Conservation (phyloP, 2,113 vertebrate species). For the Oreocharis arfaki region DNA sequence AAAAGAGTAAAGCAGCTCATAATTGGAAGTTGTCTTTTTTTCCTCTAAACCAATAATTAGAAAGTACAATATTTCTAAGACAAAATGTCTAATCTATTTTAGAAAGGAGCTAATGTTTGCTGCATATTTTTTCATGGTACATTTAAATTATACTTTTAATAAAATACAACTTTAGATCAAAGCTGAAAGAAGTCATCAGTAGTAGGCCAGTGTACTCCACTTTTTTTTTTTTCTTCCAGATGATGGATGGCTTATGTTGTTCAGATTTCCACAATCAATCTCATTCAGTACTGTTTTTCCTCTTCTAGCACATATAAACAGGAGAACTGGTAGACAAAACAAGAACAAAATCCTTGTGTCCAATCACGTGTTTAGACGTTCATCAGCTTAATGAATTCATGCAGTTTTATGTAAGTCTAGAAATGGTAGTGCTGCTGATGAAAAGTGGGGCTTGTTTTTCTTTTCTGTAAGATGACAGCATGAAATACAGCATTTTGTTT, state of each 20-base stretch:
- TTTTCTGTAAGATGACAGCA: conserved; percentile 63
- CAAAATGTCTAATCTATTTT: conserved; percentile 76
- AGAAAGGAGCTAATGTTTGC: conserved; percentile 74
- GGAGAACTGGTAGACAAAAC: conserved; percentile 70
- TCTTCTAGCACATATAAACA: conserved; percentile 70
- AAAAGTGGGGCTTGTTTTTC: conserved; percentile 10
- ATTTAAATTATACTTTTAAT: conserved; percentile 84
- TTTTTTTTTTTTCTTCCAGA: conserved; percentile 53
- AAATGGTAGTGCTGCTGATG: conserved; percentile 68
- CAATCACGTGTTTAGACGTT: conserved; percentile 61
- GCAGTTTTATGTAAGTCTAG: conserved; percentile 63
- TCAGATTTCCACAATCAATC: conserved; percentile 63
- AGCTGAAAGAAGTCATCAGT: conserved; percentile 82
- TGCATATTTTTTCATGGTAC: conserved; percentile 77
- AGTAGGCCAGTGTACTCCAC: conserved; percentile 78
- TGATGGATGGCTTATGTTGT: conserved; percentile 63
- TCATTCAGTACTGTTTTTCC: conserved; percentile 62
- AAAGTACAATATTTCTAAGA: conserved; percentile 72
- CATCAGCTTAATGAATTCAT: conserved; percentile 73
- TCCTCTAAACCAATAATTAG: conserved; percentile 66
- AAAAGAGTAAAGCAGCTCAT: conserved; percentile 58
- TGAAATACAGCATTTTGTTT: conserved; percentile 60
- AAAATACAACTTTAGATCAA: conserved; percentile 84
- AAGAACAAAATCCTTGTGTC: conserved; percentile 68
- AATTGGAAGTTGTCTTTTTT: conserved; percentile 42